phyloP scores from a whole-genome alignment of 2,797 vertebrate genomes.

The Antennarius maculatus region DNA sequence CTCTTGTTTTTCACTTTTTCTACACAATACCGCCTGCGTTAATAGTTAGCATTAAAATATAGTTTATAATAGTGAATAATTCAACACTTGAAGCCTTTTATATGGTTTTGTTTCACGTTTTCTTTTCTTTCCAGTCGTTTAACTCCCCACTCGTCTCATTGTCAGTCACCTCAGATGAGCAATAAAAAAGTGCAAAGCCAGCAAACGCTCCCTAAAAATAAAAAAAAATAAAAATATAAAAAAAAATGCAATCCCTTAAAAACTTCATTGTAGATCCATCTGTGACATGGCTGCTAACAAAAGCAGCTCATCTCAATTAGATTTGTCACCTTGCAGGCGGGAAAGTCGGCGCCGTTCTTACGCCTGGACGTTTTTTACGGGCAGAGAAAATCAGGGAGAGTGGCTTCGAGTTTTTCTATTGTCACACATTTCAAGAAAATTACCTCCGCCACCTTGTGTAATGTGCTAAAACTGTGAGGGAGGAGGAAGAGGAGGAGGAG shows the following conservation, averaged over 20 bases:
- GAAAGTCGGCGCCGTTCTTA: neutral
- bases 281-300: neutral
- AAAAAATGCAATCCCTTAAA: neutral
- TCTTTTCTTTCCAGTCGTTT: neutral
- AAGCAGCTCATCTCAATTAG: neutral
- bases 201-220: conserved; percentile 25
- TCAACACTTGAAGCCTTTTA: too few species aligned
- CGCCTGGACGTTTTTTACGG: too few species aligned
- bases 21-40: too few species aligned
- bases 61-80: too few species aligned
- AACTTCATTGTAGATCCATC: neutral
- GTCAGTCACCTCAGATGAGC: conserved; percentile 40
- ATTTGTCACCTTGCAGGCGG: conserved; percentile 8
- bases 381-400: neutral
- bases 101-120: conserved; percentile 25
- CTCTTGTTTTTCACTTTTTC: too few species aligned
- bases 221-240: too few species aligned
- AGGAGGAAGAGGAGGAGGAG: neutral
- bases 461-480: neutral
- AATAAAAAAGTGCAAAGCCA: conserved; percentile 23
- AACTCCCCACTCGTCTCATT: conserved; percentile 24
- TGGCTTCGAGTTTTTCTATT: neutral
- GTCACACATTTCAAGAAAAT: neutral
- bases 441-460: neutral
- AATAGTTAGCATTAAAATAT: too few species aligned